phyloP scores from a whole-genome alignment of 2,888 invertebrate species.

The Gastracanthus pulcherrimus region DNA sequence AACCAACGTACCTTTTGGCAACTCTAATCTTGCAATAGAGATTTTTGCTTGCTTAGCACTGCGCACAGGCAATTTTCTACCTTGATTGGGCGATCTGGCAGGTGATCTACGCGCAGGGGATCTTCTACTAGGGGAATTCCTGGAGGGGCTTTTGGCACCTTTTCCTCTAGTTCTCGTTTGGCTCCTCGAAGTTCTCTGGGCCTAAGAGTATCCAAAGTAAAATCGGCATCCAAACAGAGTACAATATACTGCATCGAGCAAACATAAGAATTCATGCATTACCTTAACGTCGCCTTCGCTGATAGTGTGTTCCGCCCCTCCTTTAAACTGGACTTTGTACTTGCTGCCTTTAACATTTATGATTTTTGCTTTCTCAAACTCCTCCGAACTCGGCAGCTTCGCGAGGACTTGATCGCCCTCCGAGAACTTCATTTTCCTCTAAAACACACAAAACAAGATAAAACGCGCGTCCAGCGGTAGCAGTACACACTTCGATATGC shows the following conservation, averaged over 20 bases:
- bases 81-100: slow-evolving; percentile 60
- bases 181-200: slow-evolving; percentile 68
- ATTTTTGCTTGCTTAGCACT: slow-evolving; percentile 66
- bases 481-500: not conserved
- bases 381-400: slow-evolving; percentile 65
- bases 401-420: slow-evolving; percentile 73
- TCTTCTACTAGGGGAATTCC: slow-evolving; percentile 65
- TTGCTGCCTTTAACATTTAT: slow-evolving; percentile 64
- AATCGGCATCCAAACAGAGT: not conserved
- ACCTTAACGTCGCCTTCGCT: slow-evolving; percentile 68
- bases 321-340: slow-evolving; percentile 69
- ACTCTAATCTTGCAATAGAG: slow-evolving; percentile 66
- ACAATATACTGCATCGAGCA: not conserved
- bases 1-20: slow-evolving; percentile 65
- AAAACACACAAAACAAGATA: slow-evolving; percentile 2
- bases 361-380: slow-evolving; percentile 67
- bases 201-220: slow-evolving; percentile 59
- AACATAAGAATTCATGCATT: not conserved
- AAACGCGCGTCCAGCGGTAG: not conserved
- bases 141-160: slow-evolving; percentile 60
- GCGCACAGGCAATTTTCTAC: slow-evolving; percentile 62
- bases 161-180: slow-evolving; percentile 62
- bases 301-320: slow-evolving; percentile 67
- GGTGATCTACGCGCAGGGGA: slow-evolving; percentile 65
- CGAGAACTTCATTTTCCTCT: slow-evolving; percentile 64